These are phyloP conservation scores for Beaufortia kweichowensis DNA, from an alignment of 2,113 vertebrate genomes.

Conservation along the genomic window DNA sequence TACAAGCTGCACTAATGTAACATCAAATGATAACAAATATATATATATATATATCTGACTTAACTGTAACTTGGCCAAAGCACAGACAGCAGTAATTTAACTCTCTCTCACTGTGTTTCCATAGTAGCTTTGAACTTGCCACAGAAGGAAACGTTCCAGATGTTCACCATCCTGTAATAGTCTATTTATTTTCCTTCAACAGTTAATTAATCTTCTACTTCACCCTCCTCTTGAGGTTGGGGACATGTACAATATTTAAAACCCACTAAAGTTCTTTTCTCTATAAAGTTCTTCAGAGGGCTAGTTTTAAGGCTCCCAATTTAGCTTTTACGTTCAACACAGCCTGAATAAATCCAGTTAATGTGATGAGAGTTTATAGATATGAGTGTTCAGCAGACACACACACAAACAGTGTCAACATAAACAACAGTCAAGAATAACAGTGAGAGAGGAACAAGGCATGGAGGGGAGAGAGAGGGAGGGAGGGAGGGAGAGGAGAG, in stretches of 20 bases:
- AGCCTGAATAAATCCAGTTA: conserved; percentile 5
- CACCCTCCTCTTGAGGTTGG: conserved; percentile 52
- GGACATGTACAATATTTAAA: conserved; percentile 35
- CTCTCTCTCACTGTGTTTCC: conserved; percentile 65
- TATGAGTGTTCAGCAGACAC: conserved; percentile 14
- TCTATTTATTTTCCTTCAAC: conserved; percentile 62
- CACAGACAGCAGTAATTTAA: neutral
- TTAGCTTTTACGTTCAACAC: conserved; percentile 2
- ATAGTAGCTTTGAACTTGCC: conserved; percentile 77
- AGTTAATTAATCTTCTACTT: conserved; percentile 60
- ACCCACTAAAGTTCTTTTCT: conserved; percentile 39
- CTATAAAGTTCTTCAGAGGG: conserved; percentile 8
- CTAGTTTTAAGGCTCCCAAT: neutral
- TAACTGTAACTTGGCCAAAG: conserved; percentile 1
- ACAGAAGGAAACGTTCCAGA: conserved; percentile 71
- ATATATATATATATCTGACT: neutral
- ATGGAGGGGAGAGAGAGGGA: neutral
- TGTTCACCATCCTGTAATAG: conserved; percentile 71
- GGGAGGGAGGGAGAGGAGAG: neutral
- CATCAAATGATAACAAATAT: no score
- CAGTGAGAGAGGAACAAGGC: neutral
- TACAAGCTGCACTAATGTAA: neutral
- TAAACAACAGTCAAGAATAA: neutral
- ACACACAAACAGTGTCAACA: conserved; percentile 48
- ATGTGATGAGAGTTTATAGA: neutral